phyloP scores from a whole-genome alignment of 2,113 vertebrate species.

The Pterocles burchelli region DNA sequence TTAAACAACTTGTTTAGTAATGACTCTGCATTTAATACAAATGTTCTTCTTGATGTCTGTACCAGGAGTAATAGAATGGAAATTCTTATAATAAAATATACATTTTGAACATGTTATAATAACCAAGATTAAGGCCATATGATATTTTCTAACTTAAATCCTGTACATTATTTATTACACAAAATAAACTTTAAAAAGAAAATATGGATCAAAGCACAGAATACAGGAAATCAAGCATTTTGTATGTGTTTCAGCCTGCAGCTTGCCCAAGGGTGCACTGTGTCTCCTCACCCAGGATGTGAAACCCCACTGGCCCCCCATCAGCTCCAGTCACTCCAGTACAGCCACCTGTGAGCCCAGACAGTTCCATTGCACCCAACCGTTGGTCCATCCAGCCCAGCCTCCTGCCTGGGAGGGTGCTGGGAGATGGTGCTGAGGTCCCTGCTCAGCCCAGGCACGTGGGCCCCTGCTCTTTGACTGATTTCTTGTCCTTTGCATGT shows the following conservation, averaged over 20 bases:
- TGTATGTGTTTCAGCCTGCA: neutral
- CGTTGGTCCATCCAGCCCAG: neutral
- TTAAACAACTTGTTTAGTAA: neutral
- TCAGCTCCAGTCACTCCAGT: neutral
- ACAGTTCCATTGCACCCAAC: neutral
- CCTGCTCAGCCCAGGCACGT: neutral
- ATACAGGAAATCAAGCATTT: neutral
- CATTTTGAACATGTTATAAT: neutral
- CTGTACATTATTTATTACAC: neutral
- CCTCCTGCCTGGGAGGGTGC: neutral
- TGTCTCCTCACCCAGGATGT: neutral
- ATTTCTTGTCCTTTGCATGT: neutral
- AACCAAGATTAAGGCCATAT: too few relatives aligned
- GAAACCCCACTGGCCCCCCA: neutral
- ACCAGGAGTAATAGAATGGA: neutral
- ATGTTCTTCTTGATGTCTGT: neutral
- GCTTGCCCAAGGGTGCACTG: neutral
- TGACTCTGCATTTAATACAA: neutral
- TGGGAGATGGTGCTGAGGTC: neutral
- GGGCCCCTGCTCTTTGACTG: too few relatives aligned
- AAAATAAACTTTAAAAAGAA: neutral
- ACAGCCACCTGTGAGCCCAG: neutral
- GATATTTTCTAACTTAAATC: neutral
- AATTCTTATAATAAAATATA: neutral
- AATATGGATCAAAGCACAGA: neutral